phyloP scores from a whole-genome alignment of 2,888 invertebrate genomes.

The Atherix ibis region DNA sequence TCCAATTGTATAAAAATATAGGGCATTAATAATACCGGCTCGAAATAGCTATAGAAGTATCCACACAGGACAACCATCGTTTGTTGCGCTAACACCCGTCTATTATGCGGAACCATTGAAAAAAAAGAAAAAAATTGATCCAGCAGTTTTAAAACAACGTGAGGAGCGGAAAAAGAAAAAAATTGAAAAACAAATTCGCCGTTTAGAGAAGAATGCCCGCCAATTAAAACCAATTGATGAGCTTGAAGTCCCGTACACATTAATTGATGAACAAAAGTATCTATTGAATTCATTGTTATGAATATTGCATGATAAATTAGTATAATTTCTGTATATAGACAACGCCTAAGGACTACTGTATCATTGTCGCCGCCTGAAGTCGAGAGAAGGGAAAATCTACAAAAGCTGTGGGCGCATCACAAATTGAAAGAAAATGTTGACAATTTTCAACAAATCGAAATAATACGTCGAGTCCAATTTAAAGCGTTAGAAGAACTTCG shows the following conservation, averaged over 20 bases:
- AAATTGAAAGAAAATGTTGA: constrained; percentile 45
- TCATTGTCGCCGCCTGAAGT: constrained; percentile 35
- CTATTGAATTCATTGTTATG: too few species aligned
- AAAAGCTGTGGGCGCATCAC: constrained; percentile 62
- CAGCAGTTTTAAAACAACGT: constrained; percentile 58
- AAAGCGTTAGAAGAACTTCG: constrained; percentile 67
- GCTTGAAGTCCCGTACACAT: constrained; percentile 51
- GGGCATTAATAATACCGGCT: too few species aligned
- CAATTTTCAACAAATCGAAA: constrained; percentile 53
- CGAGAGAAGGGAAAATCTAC: constrained; percentile 47
- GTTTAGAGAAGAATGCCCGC: constrained; percentile 60
- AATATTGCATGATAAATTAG: too few species aligned
- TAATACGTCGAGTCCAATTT: constrained; percentile 50
- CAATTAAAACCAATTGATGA: constrained; percentile 87
- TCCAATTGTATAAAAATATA: too few species aligned
- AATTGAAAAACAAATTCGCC: constrained; percentile 72
- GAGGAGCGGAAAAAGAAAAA: constrained; percentile 70
- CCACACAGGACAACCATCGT: background rate
- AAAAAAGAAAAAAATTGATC: constrained; percentile 77
- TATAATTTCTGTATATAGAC: background rate
- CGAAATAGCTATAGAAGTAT: too few species aligned
- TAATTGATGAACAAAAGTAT: constrained; percentile 51
- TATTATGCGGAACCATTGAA: constrained; percentile 67
- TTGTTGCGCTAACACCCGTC: constrained; percentile 17
- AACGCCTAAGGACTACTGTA: background rate